Evolutionary conservation across 2,888 invertebrate genomes (phyloP).

Genomic region (Coecobrya sp.): DNA sequence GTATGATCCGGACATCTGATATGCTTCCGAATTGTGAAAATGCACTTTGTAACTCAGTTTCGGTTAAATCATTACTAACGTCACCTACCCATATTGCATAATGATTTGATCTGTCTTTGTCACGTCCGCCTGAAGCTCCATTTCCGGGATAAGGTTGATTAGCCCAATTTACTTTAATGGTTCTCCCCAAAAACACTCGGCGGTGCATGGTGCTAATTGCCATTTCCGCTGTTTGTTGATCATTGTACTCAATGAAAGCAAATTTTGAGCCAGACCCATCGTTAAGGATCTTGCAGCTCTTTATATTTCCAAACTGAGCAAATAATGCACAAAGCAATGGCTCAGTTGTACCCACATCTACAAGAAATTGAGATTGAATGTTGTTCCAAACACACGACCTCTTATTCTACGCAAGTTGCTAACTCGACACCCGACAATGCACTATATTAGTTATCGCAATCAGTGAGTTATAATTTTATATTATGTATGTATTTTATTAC

Average conservation of each 20-base stretch:
- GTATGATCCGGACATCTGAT: constrained; percentile 99
- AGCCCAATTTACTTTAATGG: constrained; percentile 75
- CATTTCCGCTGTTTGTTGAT: constrained; percentile 20
- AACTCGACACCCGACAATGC: no score
- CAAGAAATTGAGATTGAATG: not conserved
- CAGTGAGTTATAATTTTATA: no score
- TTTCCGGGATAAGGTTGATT: not conserved
- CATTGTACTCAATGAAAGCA: constrained; percentile 63
- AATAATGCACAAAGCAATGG: constrained; percentile 28
- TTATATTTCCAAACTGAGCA: constrained; percentile 31
- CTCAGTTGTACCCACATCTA: constrained; percentile 17
- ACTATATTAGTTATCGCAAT: no score
- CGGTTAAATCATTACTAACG: constrained; percentile 99
- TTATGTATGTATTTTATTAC: no score
- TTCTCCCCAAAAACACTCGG: constrained; percentile 49
- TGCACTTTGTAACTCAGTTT: constrained; percentile 98
- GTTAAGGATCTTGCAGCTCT: constrained; percentile 15
- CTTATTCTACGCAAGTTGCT: no score
- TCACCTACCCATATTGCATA: constrained; percentile 99
- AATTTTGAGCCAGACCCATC: not conserved
- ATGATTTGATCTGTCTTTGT: constrained; percentile 90
- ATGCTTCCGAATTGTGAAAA: constrained; percentile 99
- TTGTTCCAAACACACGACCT: not conserved
- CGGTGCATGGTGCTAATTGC: constrained; percentile 40
- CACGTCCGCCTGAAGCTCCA: not conserved